Evolutionary conservation across 2,888 invertebrate genomes (phyloP).

Genomic region (Plagodis dolabraria): DNA sequence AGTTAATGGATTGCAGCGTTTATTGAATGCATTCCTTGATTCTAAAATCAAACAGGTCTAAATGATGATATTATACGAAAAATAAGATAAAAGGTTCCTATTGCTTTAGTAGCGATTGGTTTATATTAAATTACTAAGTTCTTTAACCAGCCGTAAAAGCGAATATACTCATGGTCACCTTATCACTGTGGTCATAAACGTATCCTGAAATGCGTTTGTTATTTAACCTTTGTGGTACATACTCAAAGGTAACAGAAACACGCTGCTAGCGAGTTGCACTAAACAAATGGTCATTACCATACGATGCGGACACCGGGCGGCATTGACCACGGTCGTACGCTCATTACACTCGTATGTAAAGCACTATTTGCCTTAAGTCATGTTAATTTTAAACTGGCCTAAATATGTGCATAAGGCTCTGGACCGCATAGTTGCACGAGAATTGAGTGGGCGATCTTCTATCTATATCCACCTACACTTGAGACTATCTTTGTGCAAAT

Average conservation of each 20-base stretch:
- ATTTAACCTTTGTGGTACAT: constrained; percentile 51
- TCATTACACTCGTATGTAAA: constrained; percentile 46
- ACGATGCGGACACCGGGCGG: constrained; percentile 55
- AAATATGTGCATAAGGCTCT: constrained; percentile 66
- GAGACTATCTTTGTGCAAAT: constrained; percentile 28
- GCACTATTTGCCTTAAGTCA: constrained; percentile 61
- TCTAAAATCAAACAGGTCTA: too few relatives aligned
- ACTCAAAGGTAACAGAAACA: constrained; percentile 39
- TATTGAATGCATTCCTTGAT: too few relatives aligned
- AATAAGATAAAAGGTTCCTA: too few relatives aligned
- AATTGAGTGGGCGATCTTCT: constrained; percentile 56
- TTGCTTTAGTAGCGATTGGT: too few relatives aligned
- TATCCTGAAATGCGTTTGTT: constrained; percentile 44
- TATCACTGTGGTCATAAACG: too few relatives aligned
- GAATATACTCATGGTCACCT: too few relatives aligned
- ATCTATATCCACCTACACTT: constrained; percentile 43
- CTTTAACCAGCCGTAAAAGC: too few relatives aligned
- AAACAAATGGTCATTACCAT: constrained; percentile 67
- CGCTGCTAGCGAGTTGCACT: constrained; percentile 40
- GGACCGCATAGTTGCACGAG: constrained; percentile 59
- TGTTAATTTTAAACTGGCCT: constrained; percentile 65
- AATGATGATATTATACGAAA: too few relatives aligned
- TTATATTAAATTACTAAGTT: too few relatives aligned
- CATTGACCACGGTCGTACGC: constrained; percentile 67
- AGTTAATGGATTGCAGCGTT: too few relatives aligned